phyloP scores from a whole-genome alignment of 2,888 invertebrate species.

The Ferrisia virgata region DNA sequence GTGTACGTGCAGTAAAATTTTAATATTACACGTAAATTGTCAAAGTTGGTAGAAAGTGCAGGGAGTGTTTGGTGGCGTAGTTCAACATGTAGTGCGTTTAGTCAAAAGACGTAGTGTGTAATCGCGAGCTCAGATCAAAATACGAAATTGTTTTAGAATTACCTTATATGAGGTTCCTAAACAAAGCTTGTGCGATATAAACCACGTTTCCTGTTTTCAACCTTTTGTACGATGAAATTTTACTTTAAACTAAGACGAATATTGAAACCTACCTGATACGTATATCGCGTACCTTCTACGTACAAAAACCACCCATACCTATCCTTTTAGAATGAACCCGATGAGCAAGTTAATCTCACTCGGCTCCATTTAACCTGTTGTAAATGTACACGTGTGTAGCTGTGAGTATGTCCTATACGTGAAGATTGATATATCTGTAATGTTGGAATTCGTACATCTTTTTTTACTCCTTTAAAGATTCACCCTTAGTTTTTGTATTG shows the following conservation, averaged over 20 bases:
- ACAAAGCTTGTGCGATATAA: background rate
- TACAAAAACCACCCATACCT: background rate
- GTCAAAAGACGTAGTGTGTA: background rate
- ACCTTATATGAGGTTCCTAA: background rate
- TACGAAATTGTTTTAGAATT: constrained; percentile 14
- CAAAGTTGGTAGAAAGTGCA: background rate
- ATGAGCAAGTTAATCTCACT: background rate
- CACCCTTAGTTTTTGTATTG: too few species aligned
- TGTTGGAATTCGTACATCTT: too few species aligned
- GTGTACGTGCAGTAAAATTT: background rate
- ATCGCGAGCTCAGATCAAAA: background rate
- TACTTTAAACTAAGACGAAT: background rate
- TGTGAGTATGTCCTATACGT: too few species aligned
- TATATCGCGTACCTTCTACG: background rate
- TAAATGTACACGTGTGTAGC: too few species aligned
- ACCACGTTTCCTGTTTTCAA: background rate
- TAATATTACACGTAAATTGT: background rate
- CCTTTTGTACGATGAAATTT: background rate
- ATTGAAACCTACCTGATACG: background rate
- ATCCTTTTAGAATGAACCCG: background rate
- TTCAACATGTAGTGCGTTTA: background rate
- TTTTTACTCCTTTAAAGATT: too few species aligned
- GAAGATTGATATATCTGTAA: too few species aligned
- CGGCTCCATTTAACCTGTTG: background rate
- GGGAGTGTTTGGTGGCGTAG: background rate